These are phyloP conservation scores for Ptychadena robeensis DNA, from an alignment of 2,797 vertebrate species.

Conservation along the genomic window DNA sequence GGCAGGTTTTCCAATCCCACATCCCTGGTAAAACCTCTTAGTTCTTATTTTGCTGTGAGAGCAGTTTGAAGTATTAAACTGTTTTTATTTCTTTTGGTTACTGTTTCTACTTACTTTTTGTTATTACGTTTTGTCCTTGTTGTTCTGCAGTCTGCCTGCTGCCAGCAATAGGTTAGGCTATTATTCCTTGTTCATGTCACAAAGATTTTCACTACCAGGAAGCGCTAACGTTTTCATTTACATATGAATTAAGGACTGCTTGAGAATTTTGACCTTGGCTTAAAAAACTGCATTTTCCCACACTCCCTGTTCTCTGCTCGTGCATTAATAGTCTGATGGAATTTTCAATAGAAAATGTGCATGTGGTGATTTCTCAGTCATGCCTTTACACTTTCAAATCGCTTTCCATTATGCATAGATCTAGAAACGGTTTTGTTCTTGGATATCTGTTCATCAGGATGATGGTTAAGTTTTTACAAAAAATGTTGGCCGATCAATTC, in stretches of 20 bases:
- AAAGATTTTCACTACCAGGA: not conserved
- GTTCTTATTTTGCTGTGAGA: too few relatives aligned
- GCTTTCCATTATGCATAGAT: too few relatives aligned
- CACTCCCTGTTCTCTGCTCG: not conserved
- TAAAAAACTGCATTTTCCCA: not conserved
- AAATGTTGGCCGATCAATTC: too few relatives aligned
- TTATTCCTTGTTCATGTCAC: not conserved
- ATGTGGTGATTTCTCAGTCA: not conserved
- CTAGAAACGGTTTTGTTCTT: too few relatives aligned
- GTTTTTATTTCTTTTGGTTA: not conserved
- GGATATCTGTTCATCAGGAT: too few relatives aligned
- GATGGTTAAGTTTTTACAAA: too few relatives aligned
- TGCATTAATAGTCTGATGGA: not conserved
- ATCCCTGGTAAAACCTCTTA: too few relatives aligned
- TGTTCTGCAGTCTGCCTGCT: not conserved
- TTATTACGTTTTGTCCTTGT: not conserved
- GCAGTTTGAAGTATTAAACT: too few relatives aligned
- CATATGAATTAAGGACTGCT: conserved; percentile 6
- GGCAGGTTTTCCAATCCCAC: not conserved
- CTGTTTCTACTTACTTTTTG: not conserved
- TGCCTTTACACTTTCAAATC: not conserved
- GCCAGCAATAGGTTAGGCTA: not conserved
- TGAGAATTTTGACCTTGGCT: not conserved
- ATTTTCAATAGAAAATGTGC: not conserved
- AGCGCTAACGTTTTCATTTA: not conserved